Percentiles rank a stretch among this genome's conserved stretches.
phyloP scores from a whole-genome alignment of 2,113 vertebrate species.

The Chloropsis cyanopogon region DNA sequence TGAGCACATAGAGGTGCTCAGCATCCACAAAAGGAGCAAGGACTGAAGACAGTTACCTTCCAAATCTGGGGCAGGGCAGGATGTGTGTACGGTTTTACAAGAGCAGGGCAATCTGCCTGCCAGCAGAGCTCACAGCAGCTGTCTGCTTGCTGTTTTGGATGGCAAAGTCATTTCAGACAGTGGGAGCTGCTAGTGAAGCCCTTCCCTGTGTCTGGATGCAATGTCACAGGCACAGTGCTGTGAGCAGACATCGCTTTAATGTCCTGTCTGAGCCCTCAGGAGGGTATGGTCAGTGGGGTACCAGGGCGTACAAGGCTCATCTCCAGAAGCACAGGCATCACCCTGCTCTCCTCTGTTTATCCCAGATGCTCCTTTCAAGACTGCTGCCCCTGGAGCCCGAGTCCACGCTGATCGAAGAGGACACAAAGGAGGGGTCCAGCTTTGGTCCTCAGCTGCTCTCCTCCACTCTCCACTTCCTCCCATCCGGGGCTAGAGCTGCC shows the following conservation, averaged over 20 bases:
- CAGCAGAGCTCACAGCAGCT: not conserved
- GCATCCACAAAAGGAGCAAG: not conserved
- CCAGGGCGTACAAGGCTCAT: not conserved
- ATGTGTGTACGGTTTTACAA: not conserved
- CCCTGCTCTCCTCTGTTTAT: not conserved
- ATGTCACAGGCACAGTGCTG: not conserved
- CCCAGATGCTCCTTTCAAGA: constrained; percentile 47
- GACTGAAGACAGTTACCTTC: not conserved
- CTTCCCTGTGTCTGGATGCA: not conserved
- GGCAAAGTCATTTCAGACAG: not conserved
- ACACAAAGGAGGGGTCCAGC: constrained; percentile 11
- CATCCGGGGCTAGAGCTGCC: not conserved
- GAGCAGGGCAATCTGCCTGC: not conserved
- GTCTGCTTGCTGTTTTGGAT: not conserved
- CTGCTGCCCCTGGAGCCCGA: constrained; percentile 15
- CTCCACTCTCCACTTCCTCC: not conserved
- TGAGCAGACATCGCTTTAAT: not conserved
- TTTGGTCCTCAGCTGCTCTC: not conserved
- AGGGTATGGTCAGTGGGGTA: not conserved
- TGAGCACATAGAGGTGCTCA: not conserved
- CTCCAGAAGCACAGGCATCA: not conserved
- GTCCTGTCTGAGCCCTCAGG: not conserved
- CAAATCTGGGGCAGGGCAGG: not conserved
- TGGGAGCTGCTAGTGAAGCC: not conserved
- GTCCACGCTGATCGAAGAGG: not conserved